Base-by-base conservation (phyloP, 2,888 invertebrate genomes). In the Lycia hirtaria region DNA sequence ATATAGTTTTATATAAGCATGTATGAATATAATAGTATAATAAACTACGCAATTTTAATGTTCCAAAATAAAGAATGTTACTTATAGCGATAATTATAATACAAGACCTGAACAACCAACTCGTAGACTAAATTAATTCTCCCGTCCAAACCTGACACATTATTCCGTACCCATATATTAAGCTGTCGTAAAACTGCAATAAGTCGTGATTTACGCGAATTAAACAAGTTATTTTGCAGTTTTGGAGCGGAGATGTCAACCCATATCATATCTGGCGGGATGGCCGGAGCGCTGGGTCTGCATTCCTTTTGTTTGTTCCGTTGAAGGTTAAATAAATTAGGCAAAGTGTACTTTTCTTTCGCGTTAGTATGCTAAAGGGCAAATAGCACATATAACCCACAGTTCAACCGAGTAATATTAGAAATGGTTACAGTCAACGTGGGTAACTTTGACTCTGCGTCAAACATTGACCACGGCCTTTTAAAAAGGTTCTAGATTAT, bases 211-310 rank as follows among this genome's bases (percentile, higher is more conserved):
- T 53, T 58, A 57, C 52, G 47, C 43, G 56, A 54, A 61, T 64
- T 62, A 66, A 68, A 65, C 62, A 61, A 59, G 64, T 67, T 59
- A 54, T 67, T 65, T 61, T 26, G 65, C 64, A 61, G 67, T 63
- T 60, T 48, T 14, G 45, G 35, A 48, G 12, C 47, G 35, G 32
- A 38, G 54, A 37, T 80, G 81, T 80, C 81, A 78, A 78, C 81
- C 81, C 79, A 76, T 72, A 73, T 81, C 81, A 81, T 71, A 63
- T 63, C 62, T 68, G 72, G 64, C 69, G 61, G 38, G 44, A 20
- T 64, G 66, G 64, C 62, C 64, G 24, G 44, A 49, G 48, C 12
- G 50, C 52, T 59, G 28, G 51, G 53, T 58, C 45, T 65, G 26
- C 22, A 45, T 28, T 44, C 22, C 55, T 66, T 62, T 62, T 66